A percentile compares a stretch with the other conserved stretches of the same genome.
Evolutionary conservation across 2,113 vertebrate genomes (phyloP).

Genomic region (Rynchops niger): DNA sequence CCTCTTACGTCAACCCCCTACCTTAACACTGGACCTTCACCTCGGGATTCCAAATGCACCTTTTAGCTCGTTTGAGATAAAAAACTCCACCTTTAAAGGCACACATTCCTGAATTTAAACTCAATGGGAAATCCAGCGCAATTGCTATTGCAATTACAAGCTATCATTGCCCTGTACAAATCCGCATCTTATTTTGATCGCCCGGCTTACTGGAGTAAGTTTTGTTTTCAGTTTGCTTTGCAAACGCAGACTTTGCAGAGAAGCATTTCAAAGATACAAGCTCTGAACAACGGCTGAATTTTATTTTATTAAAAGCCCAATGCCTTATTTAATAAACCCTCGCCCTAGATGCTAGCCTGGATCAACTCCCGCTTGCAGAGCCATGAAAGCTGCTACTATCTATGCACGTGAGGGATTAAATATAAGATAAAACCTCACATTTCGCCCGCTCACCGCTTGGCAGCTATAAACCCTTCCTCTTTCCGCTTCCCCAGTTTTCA

Average conservation of each 20-base stretch:
- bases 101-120: too few species aligned
- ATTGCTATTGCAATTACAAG: too few species aligned
- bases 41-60: neutral
- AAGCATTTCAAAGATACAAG: neutral
- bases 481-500: neutral
- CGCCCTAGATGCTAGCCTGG: neutral
- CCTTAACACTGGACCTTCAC: neutral
- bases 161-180: too few species aligned
- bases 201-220: fast-evolving
- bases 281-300: neutral
- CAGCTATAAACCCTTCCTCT: neutral
- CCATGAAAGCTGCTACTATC: neutral
- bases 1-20: neutral
- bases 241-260: neutral
- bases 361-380: neutral
- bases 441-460: neutral
- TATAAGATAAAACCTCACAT: neutral
- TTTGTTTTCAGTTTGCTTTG: too few species aligned
- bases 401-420: neutral
- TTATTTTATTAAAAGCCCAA: neutral
- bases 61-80: neutral
- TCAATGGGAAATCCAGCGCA: fast-evolving
- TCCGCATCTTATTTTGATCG: fast-evolving
- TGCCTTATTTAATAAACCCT: neutral
- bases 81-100: neutral